Evolutionary conservation across 2,797 vertebrate genomes (phyloP), one percentile per base, ranked within the genome.

Genomic region (Setipinna tenuifilis): DNA sequence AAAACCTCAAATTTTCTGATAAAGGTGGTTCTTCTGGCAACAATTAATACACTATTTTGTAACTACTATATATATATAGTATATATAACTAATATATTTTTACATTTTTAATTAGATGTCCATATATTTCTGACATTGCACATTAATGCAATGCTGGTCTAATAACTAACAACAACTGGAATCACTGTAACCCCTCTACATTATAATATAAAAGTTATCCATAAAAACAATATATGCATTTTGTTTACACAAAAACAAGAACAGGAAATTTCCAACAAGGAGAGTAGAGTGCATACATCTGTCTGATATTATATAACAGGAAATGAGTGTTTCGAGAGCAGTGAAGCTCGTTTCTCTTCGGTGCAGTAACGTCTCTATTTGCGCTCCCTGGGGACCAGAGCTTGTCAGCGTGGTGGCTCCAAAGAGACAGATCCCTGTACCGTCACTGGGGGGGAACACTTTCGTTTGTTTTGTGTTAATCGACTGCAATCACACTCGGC

Each of bases 381-480:
- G 92, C 85, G 58, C n/a, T 94, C 94, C 92, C 94, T 10, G 23
- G 93, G 92, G 94, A 92, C 31, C 86, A 35, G 19, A 88, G 87
- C 92, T 92, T 92, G 93, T 93, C 93, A 91, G 91, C 83, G 23
- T 81, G 35, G 90, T 87, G 82, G 89, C 90, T 92, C 90, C 83
- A 50, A 82, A 87, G 88, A 89, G 83, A 92, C 82, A 87, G 87
- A 91, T 90, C 92, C 90, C 87, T 91, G 88, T 89, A 92, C 90
- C 85, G 89, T 89, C 91, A 92, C 90, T 25, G 48, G 90, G 91
- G 90, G 89, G 91, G 92, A 92, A 92, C 93, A 93, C 91, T 90
- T 54, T 91, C 89, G 84, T 94, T 94, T 93, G 92, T 91, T 94
- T 93, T 91, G 90, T 91, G 93, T 94, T 94, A 94, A 93, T 94